Evolutionary conservation across 2,797 vertebrate genomes (phyloP).

Genomic region (Austrolebias charrua): DNA sequence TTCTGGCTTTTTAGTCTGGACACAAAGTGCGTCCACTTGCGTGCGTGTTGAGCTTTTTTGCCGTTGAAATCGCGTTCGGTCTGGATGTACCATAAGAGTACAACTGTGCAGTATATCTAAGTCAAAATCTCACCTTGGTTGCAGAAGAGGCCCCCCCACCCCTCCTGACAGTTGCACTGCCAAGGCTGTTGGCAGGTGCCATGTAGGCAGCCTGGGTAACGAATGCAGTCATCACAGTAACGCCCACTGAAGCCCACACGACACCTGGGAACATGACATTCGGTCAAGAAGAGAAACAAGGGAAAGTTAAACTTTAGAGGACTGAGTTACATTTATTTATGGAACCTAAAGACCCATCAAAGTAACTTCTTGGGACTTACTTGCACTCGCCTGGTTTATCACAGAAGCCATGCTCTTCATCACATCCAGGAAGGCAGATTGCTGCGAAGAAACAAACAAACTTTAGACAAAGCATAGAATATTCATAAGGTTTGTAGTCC

Average conservation of each 20-base stretch:
- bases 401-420: slow-evolving; percentile 94
- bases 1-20: no score
- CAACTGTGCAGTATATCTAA: slow-evolving; percentile 11
- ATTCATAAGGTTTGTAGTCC: slow-evolving; percentile 33
- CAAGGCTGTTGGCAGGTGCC: slow-evolving; percentile 98
- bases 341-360: background rate
- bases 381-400: slow-evolving; percentile 98
- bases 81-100: no score
- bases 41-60: no score
- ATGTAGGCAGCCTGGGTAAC: slow-evolving; percentile 96
- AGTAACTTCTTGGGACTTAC: slow-evolving; percentile 78
- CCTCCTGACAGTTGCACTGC: slow-evolving; percentile 99
- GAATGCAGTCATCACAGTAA: slow-evolving; percentile 96
- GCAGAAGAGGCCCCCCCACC: slow-evolving; percentile 98
- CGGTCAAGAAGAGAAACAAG: slow-evolving; percentile 14
- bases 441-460: slow-evolving; percentile 80
- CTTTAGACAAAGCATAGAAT: slow-evolving; percentile 53
- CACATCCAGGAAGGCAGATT: slow-evolving; percentile 94
- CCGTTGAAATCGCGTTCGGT: no score
- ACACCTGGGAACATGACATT: slow-evolving; percentile 80
- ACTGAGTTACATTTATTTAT: background rate
- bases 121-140: slow-evolving; percentile 90
- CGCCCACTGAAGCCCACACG: slow-evolving; percentile 96
- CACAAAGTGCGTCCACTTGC: no score
- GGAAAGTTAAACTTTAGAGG: background rate